Percentiles rank a stretch among this genome's conserved stretches.
These are phyloP conservation scores for Neoscelio sp. DNA, from an alignment of 2,888 invertebrate species.

Conservation along the genomic window DNA sequence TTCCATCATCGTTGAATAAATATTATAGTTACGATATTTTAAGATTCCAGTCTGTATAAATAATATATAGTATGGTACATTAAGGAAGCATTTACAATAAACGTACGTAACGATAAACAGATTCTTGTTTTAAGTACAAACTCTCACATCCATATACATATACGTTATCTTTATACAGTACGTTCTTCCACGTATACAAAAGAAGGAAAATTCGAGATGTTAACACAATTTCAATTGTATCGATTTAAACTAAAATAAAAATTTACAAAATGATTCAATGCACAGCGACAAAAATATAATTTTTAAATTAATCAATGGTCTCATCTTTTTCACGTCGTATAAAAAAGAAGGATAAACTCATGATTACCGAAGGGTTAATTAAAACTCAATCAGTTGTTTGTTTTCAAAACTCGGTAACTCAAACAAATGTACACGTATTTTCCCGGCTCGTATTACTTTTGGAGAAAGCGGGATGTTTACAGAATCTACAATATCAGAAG, in stretches of 20 bases:
- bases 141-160: not conserved
- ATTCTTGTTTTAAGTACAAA: slow-evolving; percentile 44
- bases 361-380: too few relatives aligned
- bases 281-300: too few relatives aligned
- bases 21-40: slow-evolving; percentile 48
- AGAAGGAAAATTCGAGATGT: slow-evolving; percentile 21
- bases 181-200: slow-evolving; percentile 17
- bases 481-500: not conserved
- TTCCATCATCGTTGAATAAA: slow-evolving; percentile 48
- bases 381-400: not conserved
- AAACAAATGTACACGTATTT: not conserved
- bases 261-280: too few relatives aligned
- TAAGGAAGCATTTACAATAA: slow-evolving; percentile 56
- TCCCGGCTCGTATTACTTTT: not conserved
- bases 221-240: not conserved
- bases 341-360: too few relatives aligned
- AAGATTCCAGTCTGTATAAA: slow-evolving; percentile 64
- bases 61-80: slow-evolving; percentile 54
- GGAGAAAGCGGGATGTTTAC: not conserved
- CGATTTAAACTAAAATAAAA: too few relatives aligned
- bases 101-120: slow-evolving; percentile 39
- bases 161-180: slow-evolving; percentile 41
- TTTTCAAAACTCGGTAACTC: not conserved
- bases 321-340: too few relatives aligned
- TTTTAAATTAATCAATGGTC: too few relatives aligned